Percentiles rank a stretch among this genome's conserved stretches.
Evolutionary conservation across 2,113 vertebrate species (phyloP).

Genomic region (Fulica atra): DNA sequence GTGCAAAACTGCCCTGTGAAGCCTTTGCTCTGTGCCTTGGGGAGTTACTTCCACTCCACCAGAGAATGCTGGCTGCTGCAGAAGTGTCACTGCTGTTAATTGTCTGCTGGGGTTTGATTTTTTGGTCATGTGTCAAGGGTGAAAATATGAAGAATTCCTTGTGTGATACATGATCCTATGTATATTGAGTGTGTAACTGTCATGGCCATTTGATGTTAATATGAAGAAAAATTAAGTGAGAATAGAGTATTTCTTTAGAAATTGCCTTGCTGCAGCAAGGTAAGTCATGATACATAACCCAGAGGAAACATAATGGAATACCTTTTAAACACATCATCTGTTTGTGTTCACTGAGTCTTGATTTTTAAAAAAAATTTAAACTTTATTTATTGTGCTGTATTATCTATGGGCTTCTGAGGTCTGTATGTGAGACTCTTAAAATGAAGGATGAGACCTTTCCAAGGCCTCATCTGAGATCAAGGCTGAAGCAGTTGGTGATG

Average conservation of each 20-base stretch:
- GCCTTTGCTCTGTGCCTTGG: background rate
- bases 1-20: background rate
- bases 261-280: background rate
- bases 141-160: background rate
- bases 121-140: background rate
- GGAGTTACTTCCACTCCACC: background rate
- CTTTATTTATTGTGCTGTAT: background rate
- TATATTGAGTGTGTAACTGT: background rate
- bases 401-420: background rate
- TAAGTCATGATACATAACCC: background rate
- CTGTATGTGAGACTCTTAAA: background rate
- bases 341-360: background rate
- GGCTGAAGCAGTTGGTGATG: background rate
- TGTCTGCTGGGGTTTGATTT: background rate
- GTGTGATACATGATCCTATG: fast-evolving
- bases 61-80: background rate
- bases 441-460: background rate
- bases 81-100: background rate
- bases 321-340: background rate
- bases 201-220: background rate
- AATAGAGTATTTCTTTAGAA: background rate
- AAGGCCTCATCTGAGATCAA: background rate
- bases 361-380: background rate
- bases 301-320: background rate
- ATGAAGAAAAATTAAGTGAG: background rate